Evolutionary conservation across 2,888 invertebrate genomes (phyloP).

Genomic region (Heliconius erato): DNA sequence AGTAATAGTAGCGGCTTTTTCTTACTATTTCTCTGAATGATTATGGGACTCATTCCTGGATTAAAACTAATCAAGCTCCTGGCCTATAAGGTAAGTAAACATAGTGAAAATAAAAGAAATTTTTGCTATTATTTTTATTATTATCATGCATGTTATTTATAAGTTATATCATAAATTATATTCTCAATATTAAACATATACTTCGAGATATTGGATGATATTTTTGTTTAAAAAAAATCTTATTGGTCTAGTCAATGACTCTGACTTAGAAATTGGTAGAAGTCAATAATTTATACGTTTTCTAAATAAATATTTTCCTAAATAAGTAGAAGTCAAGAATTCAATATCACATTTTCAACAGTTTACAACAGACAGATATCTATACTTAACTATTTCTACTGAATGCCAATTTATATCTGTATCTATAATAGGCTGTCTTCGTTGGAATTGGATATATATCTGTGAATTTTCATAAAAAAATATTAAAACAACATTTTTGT

Average conservation of each 20-base stretch:
- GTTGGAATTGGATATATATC: no score
- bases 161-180: not conserved
- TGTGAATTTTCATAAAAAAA: no score
- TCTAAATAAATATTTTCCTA: no score
- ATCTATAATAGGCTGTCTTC: no score
- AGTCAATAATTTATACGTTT: not conserved
- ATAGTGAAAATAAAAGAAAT: not conserved
- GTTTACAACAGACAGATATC: no score
- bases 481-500: no score
- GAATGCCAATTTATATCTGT: no score
- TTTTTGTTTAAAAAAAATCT: not conserved
- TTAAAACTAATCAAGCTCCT: not conserved
- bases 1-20: not conserved
- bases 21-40: constrained; percentile 4
- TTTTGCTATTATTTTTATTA: not conserved
- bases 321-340: not conserved
- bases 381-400: no score
- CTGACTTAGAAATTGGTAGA: not conserved
- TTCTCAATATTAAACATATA: not conserved
- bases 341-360: no score
- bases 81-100: constrained; percentile 1
- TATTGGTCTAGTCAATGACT: not conserved
- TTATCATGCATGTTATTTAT: not conserved
- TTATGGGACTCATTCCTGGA: not conserved
- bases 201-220: not conserved